A percentile compares a stretch with the other conserved stretches of the same genome.
phyloP scores from a whole-genome alignment of 2,113 vertebrate genomes.

The Engystomops pustulosus region DNA sequence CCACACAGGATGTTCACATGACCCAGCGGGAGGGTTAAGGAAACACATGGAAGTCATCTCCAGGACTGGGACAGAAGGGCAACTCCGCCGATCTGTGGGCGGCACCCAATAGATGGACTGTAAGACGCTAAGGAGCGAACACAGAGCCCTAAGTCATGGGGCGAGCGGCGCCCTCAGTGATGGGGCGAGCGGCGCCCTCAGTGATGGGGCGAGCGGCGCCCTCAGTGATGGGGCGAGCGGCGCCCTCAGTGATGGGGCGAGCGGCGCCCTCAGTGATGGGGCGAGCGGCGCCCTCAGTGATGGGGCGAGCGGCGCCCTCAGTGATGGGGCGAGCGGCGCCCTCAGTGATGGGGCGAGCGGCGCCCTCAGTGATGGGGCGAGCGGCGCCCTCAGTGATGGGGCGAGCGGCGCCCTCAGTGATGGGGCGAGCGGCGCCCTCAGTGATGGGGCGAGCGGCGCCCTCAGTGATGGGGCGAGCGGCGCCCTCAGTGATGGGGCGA shows the following conservation, averaged over 20 bases:
- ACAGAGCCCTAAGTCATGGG: neutral
- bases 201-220: neutral
- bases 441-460: neutral
- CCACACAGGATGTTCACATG: slow-evolving; percentile 57
- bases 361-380: neutral
- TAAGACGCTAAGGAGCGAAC: neutral
- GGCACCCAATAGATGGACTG: neutral
- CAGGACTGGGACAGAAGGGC: neutral
- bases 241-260: neutral
- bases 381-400: neutral
- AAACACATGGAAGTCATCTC: slow-evolving; percentile 37
- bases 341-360: neutral
- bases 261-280: neutral
- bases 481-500: neutral
- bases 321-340: neutral
- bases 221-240: neutral
- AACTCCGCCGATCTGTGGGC: neutral
- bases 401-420: neutral
- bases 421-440: neutral
- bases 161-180: neutral
- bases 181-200: neutral
- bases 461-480: neutral
- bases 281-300: no score
- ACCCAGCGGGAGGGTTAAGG: slow-evolving; percentile 33
- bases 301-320: no score